These are phyloP conservation scores for Acromyrmex echinatior DNA, from an alignment of 1,140 invertebrate genomes.

Conservation along the genomic window DNA sequence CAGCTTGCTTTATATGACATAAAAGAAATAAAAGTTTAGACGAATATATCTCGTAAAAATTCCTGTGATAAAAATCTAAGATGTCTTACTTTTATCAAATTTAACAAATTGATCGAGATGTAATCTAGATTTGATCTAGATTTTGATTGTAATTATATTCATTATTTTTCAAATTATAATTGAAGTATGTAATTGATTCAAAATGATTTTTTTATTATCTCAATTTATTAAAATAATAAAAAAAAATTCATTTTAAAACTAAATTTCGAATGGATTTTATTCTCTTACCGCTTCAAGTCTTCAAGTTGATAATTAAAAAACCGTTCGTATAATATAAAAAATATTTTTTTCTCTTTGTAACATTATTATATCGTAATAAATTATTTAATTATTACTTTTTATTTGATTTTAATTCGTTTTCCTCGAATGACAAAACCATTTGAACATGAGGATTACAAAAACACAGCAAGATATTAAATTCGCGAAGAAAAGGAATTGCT, in stretches of 20 bases:
- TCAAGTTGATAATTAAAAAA: not conserved
- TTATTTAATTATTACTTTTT: slow-evolving; percentile 18
- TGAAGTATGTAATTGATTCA: no score
- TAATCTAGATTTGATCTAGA: no score
- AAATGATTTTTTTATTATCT: no score
- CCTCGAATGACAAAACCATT: not conserved
- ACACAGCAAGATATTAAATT: slow-evolving; percentile 58
- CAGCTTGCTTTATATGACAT: no score
- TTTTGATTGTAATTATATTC: no score
- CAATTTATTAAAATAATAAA: no score
- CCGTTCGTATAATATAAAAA: not conserved
- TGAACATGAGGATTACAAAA: slow-evolving; percentile 40
- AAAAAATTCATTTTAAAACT: not conserved
- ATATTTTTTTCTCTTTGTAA: not conserved
- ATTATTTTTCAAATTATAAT: no score
- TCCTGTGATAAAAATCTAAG: no score
- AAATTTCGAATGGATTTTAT: not conserved
- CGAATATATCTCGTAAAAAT: no score
- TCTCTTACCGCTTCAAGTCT: not conserved
- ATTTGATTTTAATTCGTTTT: slow-evolving; percentile 12
- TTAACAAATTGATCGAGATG: no score
- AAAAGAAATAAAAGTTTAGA: no score
- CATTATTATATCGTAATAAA: not conserved
- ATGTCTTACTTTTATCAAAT: no score
- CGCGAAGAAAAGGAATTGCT: slow-evolving; percentile 50